Base-by-base conservation (phyloP, 2,113 vertebrate species). In the Fregetta grallaria region DNA sequence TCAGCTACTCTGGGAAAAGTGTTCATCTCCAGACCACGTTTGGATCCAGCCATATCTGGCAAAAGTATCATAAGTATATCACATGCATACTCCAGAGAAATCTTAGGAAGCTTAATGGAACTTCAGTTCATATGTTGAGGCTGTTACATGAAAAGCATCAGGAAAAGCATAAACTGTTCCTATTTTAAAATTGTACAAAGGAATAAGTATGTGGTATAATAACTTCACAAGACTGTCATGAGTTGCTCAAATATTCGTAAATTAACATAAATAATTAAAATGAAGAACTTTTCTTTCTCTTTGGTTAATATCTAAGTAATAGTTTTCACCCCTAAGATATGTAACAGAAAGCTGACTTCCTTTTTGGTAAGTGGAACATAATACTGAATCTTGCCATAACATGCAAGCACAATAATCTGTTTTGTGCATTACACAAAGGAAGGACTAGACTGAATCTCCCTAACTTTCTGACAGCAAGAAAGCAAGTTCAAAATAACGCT, bases 1-100 rank as follows among this genome's bases (percentile, higher is more conserved):
- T 96, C 94, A 88, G 88, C 83, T 94, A 95, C 91, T 93, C 92
- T 94, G 95, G 94, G 94, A 97, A 97, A 96, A 95, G 71, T 79
- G 83, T 90, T 93, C 1, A 0, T 95, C 95, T 92, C 83, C 94
- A 95, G 95, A 97, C 82, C 94, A 96, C 94, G 94, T 83, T 53
- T 94, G 78, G 86, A 95, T 95, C 63, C 91, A 97, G 82, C 59
- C 88, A 86, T 93, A 70, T 95, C 94, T 96, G 95, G 94, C 94
- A 97, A 93, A 96, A 94, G 29, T 66, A 83, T 73, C 66, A 18
- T 73, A 83, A 91, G 76, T 85, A 26, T 92, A 94, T 87, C 94
- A 96, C 89, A 96, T 36, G 76, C 80, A 71, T 92, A 87, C 91
- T 89, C 89, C 61, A 91, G 91, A 96, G 94, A 97, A 94, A 92